Percentiles rank a stretch among this genome's conserved stretches.
These are phyloP conservation scores for Hypsibius dujardini DNA, from an alignment of 1,140 invertebrate species.

Conservation along the genomic window DNA sequence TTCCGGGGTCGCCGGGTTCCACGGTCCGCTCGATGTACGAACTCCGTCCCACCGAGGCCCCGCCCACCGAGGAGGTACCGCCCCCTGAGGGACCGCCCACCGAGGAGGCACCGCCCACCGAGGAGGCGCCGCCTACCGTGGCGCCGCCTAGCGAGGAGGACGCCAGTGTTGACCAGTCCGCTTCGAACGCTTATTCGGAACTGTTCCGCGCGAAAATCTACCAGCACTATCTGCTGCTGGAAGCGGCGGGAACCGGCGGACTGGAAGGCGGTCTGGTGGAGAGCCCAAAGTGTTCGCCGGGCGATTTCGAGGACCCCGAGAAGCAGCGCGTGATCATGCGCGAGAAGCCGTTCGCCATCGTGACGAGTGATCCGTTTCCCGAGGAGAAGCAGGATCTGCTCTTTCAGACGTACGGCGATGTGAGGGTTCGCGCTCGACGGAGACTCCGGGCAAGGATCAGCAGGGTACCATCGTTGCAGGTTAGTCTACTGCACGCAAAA, in stretches of 20 bases:
- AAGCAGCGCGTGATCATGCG: slow-evolving; percentile 4
- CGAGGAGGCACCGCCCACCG: neutral
- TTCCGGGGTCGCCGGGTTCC: neutral
- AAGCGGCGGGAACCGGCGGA: slow-evolving; percentile 2
- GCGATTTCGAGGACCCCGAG: neutral
- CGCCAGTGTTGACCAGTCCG: slow-evolving; percentile 2
- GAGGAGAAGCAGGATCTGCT: slow-evolving; percentile 11
- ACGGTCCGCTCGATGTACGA: neutral
- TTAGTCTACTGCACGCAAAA: neutral
- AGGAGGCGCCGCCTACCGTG: neutral
- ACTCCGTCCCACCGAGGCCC: neutral
- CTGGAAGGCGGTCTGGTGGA: slow-evolving; percentile 1
- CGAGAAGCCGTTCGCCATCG: slow-evolving; percentile 11
- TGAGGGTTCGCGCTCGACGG: neutral
- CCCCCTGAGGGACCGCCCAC: too few relatives aligned
- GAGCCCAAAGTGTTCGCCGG: slow-evolving; percentile 2
- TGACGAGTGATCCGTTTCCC: slow-evolving; percentile 8
- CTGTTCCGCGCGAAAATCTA: slow-evolving; percentile 16
- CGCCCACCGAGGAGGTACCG: neutral
- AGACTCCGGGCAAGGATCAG: neutral
- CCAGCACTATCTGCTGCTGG: slow-evolving; percentile 16
- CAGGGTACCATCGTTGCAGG: neutral
- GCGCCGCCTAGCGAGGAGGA: too few relatives aligned
- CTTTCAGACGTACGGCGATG: slow-evolving; percentile 14
- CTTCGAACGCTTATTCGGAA: neutral